phyloP scores from a whole-genome alignment of 2,888 invertebrate genomes.

The Tenodera sinensis region DNA sequence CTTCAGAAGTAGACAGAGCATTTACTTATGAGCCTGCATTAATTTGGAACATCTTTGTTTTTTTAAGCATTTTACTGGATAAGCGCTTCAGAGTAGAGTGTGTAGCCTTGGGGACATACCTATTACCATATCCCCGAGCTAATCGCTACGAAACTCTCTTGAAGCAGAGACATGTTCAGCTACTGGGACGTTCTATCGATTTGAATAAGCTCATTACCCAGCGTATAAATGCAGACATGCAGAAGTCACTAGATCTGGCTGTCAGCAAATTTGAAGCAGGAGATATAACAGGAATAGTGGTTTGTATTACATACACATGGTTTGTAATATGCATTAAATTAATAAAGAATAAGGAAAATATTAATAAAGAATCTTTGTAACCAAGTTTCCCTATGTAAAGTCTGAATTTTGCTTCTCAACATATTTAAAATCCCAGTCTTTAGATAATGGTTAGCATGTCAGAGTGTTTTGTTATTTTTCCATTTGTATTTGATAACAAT shows the following conservation, averaged over 20 bases:
- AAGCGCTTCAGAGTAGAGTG: conserved; percentile 97
- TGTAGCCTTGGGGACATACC: conserved; percentile 80
- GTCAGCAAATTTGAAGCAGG: conserved; percentile 96
- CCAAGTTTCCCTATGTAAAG: too few relatives aligned
- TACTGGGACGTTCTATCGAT: conserved; percentile 94
- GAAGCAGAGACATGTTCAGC: conserved; percentile 91
- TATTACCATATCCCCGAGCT: conserved; percentile 78
- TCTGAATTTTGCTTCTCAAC: too few relatives aligned
- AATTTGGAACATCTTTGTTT: background rate
- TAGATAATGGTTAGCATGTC: too few relatives aligned
- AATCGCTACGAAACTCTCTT: conserved; percentile 93
- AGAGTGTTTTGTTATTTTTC: too few relatives aligned
- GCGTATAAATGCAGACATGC: conserved; percentile 93
- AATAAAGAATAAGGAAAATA: background rate
- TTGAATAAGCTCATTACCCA: conserved; percentile 90
- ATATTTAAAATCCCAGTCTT: too few relatives aligned
- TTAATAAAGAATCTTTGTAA: too few relatives aligned
- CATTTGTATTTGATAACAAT: too few relatives aligned
- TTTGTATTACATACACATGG: too few relatives aligned
- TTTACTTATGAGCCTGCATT: background rate
- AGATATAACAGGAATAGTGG: conserved; percentile 93
- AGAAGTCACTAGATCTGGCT: conserved; percentile 90
- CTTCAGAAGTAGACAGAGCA: too few relatives aligned
- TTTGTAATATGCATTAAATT: conserved; percentile 25
- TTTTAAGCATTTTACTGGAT: conserved; percentile 82